Evolutionary conservation across 2,888 invertebrate genomes (phyloP).

Genomic region (Boloria selene): DNA sequence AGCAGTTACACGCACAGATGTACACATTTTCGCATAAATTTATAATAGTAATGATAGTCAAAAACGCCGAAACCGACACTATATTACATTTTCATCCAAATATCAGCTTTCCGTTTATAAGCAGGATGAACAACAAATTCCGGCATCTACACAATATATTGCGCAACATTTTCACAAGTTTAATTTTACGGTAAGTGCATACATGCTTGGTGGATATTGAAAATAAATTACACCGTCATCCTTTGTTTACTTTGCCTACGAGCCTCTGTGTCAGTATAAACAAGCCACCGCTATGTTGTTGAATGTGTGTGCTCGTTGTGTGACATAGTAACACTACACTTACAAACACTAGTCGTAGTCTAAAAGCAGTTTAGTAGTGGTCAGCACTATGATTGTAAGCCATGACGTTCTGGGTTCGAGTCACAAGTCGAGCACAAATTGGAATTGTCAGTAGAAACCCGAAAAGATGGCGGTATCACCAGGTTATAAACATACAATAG

Average conservation of each 20-base stretch:
- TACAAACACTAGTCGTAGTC: no score
- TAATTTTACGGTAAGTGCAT: conserved; percentile 22
- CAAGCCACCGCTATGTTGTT: conserved; percentile 16
- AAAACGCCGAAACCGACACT: no score
- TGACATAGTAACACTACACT: neutral
- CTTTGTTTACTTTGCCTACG: conserved; percentile 34
- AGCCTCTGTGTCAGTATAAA: conserved; percentile 22
- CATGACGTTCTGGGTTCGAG: no score
- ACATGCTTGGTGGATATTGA: conserved; percentile 31
- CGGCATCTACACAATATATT: conserved; percentile 6
- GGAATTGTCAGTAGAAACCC: no score
- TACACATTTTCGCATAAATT: no score
- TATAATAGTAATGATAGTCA: no score
- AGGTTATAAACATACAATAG: no score
- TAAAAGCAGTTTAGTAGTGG: no score
- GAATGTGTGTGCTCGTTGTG: neutral
- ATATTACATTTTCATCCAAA: conserved; percentile 6
- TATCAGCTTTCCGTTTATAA: neutral
- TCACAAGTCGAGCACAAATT: no score
- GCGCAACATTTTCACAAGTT: conserved; percentile 20
- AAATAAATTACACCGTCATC: conserved; percentile 34
- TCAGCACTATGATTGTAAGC: no score
- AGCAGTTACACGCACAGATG: no score
- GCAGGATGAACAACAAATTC: neutral
- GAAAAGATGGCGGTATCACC: no score